Base-by-base conservation (phyloP, 2,888 invertebrate species). In the Pristionchus maxplancki region DNA sequence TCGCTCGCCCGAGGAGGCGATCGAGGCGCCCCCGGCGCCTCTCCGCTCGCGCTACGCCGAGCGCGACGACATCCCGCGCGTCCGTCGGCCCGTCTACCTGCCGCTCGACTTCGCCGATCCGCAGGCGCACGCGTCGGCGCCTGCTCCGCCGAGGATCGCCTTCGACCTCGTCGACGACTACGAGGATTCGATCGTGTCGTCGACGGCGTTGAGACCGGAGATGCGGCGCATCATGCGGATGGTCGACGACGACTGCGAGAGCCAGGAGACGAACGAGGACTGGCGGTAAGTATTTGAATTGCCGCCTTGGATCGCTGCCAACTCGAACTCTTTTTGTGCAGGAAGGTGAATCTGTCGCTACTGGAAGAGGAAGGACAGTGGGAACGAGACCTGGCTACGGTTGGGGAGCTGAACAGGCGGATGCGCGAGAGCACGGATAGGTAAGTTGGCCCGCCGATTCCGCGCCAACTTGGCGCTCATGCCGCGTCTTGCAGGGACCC, bases 1-100 rank as follows among this genome's bases (percentile, higher is more conserved):
- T 53, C 88, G 90, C 24, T 90, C 90, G 17, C 90, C 90, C 17
- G 84, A 89, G 9, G 83, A 62, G 5, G 28, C 44, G 13, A 31
- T 78, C 9, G 74, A 83, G 58, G 28, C 78, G 17, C 58, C 50
- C 4, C 84, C 48, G 34, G 48, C 40, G 31, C 71, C 67, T 34
- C 28, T 15, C 31, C 53, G 11, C 4, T 15, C 50, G 34, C 85
- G 64, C 24, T 81, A 81, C 58, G 62, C 78, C 37, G 78, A 62
- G n/a, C 40, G 40, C 20, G 88, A 44, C 2, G 88, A 78, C 34
- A 37, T 81, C 8, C 48, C 58, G 31, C 78, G 62, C 24, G 88
- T 81, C 15, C 78, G 58, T 28, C 37, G 88, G 0, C 78, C 78
- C 0, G 81, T 78, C 37, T 88, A 78, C n/a, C 62, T 88, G 64